These are phyloP conservation scores for Blastomussa wellsi DNA, from an alignment of 92 coral and sea anemone genomes.

Conservation along the genomic window DNA sequence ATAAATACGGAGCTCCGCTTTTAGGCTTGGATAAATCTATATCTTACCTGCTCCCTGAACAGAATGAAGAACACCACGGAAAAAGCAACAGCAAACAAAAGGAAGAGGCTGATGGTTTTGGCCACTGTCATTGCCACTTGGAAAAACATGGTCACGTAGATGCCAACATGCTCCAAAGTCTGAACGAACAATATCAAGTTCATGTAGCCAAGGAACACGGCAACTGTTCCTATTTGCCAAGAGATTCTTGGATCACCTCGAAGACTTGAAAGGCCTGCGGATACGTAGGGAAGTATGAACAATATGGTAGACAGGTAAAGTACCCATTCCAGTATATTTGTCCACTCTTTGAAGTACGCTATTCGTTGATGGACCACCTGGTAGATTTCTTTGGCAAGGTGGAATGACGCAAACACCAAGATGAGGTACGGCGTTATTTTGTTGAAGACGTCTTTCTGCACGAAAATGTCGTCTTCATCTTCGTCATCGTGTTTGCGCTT, in stretches of 20 bases:
- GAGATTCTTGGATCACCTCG: constrained; percentile 37
- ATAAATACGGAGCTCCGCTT: too few relatives aligned
- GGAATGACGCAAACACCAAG: constrained; percentile 53
- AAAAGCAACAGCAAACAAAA: constrained; percentile 75
- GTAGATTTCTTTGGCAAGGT: constrained; percentile 64
- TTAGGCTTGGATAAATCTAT: too few relatives aligned
- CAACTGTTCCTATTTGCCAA: constrained; percentile 78
- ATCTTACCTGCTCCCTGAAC: constrained; percentile 77
- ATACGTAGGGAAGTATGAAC: constrained; percentile 62
- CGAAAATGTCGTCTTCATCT: constrained; percentile 31
- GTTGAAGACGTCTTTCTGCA: constrained; percentile 32
- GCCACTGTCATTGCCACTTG: constrained; percentile 77
- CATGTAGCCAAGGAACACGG: constrained; percentile 79
- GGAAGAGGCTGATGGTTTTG: constrained; percentile 60
- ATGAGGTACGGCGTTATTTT: constrained; percentile 32
- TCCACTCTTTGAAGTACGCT: constrained; percentile 53
- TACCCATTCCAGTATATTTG: constrained; percentile 63
- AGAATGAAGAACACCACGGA: constrained; percentile 82
- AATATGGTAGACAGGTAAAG: constrained; percentile 55
- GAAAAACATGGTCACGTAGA: constrained; percentile 90
- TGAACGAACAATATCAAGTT: constrained; percentile 71
- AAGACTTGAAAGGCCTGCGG: neutral
- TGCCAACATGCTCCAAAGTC: constrained; percentile 69
- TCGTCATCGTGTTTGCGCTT: neutral
- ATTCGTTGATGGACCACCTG: constrained; percentile 58